These are phyloP conservation scores for Muraenolepis orangiensis DNA, from an alignment of 2,797 vertebrate genomes.

Conservation along the genomic window DNA sequence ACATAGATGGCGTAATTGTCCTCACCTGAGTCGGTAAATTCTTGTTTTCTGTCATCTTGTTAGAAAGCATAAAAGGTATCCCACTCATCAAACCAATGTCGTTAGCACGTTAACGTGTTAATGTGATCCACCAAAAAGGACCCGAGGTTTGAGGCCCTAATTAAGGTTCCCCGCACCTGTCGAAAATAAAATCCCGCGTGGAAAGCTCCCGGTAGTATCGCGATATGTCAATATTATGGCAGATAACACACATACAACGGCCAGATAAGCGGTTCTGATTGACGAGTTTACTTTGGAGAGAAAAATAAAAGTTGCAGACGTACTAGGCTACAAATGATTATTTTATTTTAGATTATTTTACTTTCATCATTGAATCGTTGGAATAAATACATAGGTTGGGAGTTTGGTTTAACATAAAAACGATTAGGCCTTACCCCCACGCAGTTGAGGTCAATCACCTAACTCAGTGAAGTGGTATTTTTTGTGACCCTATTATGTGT, in stretches of 20 bases:
- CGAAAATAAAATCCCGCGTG: too few relatives aligned
- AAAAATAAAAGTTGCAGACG: too few relatives aligned
- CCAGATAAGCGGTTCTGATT: background rate
- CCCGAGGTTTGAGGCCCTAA: background rate
- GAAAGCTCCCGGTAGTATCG: too few relatives aligned
- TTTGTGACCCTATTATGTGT: too few relatives aligned
- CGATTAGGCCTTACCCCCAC: background rate
- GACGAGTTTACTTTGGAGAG: too few relatives aligned
- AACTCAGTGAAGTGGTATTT: background rate
- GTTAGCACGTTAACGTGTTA: background rate
- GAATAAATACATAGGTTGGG: too few relatives aligned
- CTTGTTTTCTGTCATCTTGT: background rate
- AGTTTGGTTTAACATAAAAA: too few relatives aligned
- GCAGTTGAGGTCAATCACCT: background rate
- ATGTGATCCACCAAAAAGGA: background rate
- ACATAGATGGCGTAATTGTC: background rate
- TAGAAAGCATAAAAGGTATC: background rate
- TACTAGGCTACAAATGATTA: too few relatives aligned
- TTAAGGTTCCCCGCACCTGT: background rate
- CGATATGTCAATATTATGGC: too few relatives aligned
- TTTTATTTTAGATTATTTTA: too few relatives aligned
- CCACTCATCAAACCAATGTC: background rate
- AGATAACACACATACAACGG: background rate
- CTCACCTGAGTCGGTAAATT: background rate
- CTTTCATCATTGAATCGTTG: too few relatives aligned